Evolutionary conservation across 2,113 vertebrate genomes (phyloP).

Genomic region (rabbit (Oryctolagus cuniculus)): DNA sequence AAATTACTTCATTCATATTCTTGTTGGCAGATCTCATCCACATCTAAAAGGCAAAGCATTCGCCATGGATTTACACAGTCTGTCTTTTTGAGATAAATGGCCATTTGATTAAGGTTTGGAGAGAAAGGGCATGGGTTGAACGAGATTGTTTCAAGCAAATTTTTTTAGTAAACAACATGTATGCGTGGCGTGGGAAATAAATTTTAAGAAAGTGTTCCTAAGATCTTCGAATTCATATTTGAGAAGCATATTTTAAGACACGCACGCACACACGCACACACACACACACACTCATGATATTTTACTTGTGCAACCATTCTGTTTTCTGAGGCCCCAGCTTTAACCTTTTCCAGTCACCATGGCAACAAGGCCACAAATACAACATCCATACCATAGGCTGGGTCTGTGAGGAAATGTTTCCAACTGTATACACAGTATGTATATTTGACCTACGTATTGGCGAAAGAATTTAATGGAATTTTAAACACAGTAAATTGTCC

Average conservation of each 20-base stretch:
- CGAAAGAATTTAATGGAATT: conserved; percentile 77
- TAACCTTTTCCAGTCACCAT: conserved; percentile 79
- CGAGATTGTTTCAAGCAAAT: conserved; percentile 27
- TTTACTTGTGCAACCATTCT: conserved; percentile 64
- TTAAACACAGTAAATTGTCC: conserved; percentile 79
- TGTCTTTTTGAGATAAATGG: neutral
- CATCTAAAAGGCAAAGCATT: conserved; percentile 33
- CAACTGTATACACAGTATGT: conserved; percentile 19
- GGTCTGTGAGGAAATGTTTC: conserved; percentile 74
- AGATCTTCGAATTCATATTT: conserved; percentile 56
- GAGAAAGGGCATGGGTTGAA: conserved; percentile 6
- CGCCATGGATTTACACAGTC: conserved; percentile 62
- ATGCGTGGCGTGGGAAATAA: conserved; percentile 50
- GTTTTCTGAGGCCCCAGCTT: conserved; percentile 63
- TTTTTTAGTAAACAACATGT: conserved; percentile 73
- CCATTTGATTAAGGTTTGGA: neutral
- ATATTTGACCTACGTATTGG: conserved; percentile 60
- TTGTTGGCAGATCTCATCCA: neutral
- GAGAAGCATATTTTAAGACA: conserved; percentile 68
- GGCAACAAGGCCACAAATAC: conserved; percentile 84
- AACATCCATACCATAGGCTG: conserved; percentile 76
- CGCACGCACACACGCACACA: neutral
- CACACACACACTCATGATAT: conserved; percentile 69
- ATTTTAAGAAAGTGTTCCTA: conserved; percentile 21
- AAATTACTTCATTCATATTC: conserved; percentile 50